These are phyloP conservation scores for Aplochiton taeniatus DNA, from an alignment of 2,797 vertebrate species.

Conservation along the genomic window DNA sequence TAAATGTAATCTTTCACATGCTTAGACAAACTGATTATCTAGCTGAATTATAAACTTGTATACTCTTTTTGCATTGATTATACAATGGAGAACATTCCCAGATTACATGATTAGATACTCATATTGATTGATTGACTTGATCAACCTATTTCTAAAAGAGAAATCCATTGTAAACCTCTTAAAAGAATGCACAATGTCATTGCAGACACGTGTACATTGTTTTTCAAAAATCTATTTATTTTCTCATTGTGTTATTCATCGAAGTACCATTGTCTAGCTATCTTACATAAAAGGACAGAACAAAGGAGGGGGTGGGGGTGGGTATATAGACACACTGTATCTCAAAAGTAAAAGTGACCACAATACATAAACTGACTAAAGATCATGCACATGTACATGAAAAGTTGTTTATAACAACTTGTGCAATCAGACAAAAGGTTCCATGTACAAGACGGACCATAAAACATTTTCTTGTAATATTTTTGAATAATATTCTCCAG, in stretches of 20 bases:
- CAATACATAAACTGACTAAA: conserved; percentile 61
- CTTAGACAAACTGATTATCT: conserved; percentile 66
- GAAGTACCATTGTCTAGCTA: no score
- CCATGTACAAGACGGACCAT: conserved; percentile 91
- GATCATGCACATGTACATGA: conserved; percentile 90
- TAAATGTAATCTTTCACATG: conserved; percentile 81
- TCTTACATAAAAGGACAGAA: conserved; percentile 8
- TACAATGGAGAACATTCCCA: conserved; percentile 66
- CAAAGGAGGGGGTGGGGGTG: conserved; percentile 30
- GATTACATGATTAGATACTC: background rate
- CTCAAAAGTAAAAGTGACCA: conserved; percentile 7
- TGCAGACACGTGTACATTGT: conserved; percentile 63
- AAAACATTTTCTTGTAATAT: conserved; percentile 80
- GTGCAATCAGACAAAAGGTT: conserved; percentile 78
- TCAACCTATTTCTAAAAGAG: conserved; percentile 15
- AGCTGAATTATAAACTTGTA: conserved; percentile 35
- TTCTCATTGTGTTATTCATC: background rate
- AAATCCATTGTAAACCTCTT: conserved; percentile 76
- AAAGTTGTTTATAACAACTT: conserved; percentile 92
- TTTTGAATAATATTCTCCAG: conserved; percentile 95
- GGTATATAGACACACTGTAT: conserved; percentile 24
- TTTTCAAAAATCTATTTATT: conserved; percentile 12
- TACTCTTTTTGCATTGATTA: conserved; percentile 55
- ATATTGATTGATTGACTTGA: background rate
- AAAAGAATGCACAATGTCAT: conserved; percentile 66